Evolutionary conservation across 2,888 invertebrate species (phyloP), one percentile per base, ranked within the genome.

Genomic region (Hirtodrosophila duncani): DNA sequence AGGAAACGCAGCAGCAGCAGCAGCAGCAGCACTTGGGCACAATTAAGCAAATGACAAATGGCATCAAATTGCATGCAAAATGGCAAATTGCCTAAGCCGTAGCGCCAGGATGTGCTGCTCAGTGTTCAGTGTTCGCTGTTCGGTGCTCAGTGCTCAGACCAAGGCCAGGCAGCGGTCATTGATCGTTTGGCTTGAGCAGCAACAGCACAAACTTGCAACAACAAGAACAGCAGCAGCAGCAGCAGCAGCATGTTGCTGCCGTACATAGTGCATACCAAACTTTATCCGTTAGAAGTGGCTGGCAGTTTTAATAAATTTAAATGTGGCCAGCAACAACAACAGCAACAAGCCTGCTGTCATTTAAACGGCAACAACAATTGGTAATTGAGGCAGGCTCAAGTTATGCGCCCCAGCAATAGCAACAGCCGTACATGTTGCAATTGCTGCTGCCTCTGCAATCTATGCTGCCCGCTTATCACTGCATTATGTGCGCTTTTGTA

Each of bases 281-380:
- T 13, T 16, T 46, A 53, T 44, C 81, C 75, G 75, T 77, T 77
- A 77, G 64, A 60, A 57, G 52, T 39, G 58, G 62, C 48, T 30
- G 41, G 79, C 81, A 75, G 79, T 77, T 77, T 77, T 77, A 77
- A 77, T 77, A 81, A 77, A 77, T 77, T 77, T 81, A 81, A 77
- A 77, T 77, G 75, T 69, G 67, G 56, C 48, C 51, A 45, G 31
- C 43, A 23, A 29, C 37, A 38, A 24, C 33, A 23, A 23, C 46
- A 39, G 53, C 68, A 67, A 70, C 75, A 74, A 79, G 75, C 62
- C 51, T 43, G 38, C 38, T 51, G 75, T 79, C 64, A 79, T 79
- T 74, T 63, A 59, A 75, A 53, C 75, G 75, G 75, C 70, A 62
- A 68, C 72, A 56, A 78, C 69, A 74, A 78, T 74, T 71, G 81